phyloP scores from a whole-genome alignment of 2,113 vertebrate genomes.

The Scophthalmus maximus region DNA sequence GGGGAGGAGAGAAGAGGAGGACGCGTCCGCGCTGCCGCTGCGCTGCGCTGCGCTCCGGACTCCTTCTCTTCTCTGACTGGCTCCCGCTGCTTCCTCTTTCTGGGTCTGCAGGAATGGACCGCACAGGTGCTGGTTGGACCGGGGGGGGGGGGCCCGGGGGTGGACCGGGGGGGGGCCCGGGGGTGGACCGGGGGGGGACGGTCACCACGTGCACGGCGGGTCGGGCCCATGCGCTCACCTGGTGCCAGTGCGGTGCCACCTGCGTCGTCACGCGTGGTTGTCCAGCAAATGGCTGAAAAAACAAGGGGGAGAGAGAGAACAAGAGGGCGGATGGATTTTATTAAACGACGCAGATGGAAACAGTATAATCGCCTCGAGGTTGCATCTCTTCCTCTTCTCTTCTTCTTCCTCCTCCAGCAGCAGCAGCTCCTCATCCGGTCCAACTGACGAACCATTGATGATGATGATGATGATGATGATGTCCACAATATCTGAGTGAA shows the following conservation, averaged over 20 bases:
- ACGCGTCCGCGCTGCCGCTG: constrained; percentile 81
- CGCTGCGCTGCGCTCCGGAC: constrained; percentile 85
- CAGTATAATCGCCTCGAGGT: constrained; percentile 52
- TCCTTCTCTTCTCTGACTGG: constrained; percentile 58
- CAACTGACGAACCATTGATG: constrained; percentile 14
- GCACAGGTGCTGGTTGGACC: constrained; percentile 85
- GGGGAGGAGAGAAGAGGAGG: constrained; percentile 87
- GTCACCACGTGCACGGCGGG: constrained; percentile 87
- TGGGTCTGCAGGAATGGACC: too few species aligned
- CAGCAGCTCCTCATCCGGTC: constrained; percentile 34
- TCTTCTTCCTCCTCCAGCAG: too few species aligned
- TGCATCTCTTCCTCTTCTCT: constrained; percentile 39
- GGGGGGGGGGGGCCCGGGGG: too few species aligned
- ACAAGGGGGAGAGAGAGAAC: neutral
- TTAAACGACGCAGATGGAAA: constrained; percentile 41
- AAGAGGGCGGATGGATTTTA: constrained; percentile 47
- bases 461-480: neutral
- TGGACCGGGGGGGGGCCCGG: constrained; percentile 66
- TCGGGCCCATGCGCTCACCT: constrained; percentile 86
- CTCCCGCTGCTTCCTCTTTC: constrained; percentile 23
- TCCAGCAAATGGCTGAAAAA: constrained; percentile 3
- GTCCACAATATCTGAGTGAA: neutral
- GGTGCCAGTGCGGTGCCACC: constrained; percentile 83
- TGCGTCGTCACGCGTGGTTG: constrained; percentile 69
- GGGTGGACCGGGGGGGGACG: constrained; percentile 68